Percentiles rank a stretch among this genome's conserved stretches.
These are phyloP conservation scores for Nyctibius grandis DNA, from an alignment of 2,797 vertebrate species.

Conservation along the genomic window DNA sequence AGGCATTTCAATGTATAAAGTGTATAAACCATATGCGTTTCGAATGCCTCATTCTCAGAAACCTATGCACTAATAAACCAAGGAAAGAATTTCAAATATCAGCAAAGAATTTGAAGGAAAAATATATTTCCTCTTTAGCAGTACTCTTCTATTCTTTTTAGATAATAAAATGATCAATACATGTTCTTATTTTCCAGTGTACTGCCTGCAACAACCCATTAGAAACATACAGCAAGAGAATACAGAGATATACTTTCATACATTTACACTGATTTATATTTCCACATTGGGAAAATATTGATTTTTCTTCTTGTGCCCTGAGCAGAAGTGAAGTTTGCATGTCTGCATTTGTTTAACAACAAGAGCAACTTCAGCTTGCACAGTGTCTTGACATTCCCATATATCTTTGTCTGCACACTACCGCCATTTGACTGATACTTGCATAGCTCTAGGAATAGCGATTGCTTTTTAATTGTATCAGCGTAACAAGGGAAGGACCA, in stretches of 20 bases:
- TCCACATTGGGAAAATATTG: neutral
- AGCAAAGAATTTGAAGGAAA: neutral
- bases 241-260: neutral
- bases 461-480: neutral
- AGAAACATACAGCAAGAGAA: neutral
- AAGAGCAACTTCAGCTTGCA: neutral
- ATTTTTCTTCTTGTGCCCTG: neutral
- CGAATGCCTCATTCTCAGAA: neutral
- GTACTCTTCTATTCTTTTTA: neutral
- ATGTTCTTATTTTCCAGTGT: neutral
- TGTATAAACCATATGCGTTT: neutral
- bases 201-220: neutral
- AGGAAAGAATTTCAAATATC: neutral
- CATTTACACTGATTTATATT: neutral
- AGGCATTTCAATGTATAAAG: neutral
- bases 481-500: neutral
- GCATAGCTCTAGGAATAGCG: neutral
- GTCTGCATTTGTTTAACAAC: slow-evolving; percentile 17
- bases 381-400: neutral
- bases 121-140: neutral
- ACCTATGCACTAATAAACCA: neutral
- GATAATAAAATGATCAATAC: neutral
- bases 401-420: neutral
- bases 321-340: neutral
- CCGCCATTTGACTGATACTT: neutral